A percentile compares a stretch with the other conserved stretches of the same genome.
phyloP scores from a whole-genome alignment of 2,888 invertebrate genomes.

The Zaprionus bogoriensis region DNA sequence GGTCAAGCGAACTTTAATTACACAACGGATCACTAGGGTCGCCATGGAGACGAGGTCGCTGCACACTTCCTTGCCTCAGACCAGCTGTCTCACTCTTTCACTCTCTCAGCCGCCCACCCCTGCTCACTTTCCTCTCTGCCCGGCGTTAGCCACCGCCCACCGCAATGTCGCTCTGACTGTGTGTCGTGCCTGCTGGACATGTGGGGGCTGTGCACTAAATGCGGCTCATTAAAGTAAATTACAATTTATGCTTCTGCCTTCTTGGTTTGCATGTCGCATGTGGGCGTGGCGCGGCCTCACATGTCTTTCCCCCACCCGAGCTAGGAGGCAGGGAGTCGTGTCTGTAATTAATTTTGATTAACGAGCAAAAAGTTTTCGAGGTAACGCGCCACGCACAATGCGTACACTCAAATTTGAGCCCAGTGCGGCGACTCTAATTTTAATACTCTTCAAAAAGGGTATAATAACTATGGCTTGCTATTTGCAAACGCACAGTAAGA shows the following conservation, averaged over 20 bases:
- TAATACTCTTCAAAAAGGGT: no score
- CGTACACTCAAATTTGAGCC: conserved; percentile 34
- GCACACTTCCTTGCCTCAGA: not conserved
- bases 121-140: no score
- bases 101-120: conserved; percentile 1
- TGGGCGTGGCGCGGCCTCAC: conserved; percentile 55
- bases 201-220: conserved; percentile 67
- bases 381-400: conserved; percentile 45
- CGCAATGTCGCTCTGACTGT: conserved; percentile 7
- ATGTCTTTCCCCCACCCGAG: not conserved
- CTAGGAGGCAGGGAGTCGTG: conserved; percentile 7
- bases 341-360: conserved; percentile 77
- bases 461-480: no score
- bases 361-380: conserved; percentile 64
- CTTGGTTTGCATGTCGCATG: conserved; percentile 68
- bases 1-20: conserved; percentile 74
- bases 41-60: conserved; percentile 19
- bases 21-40: conserved; percentile 49
- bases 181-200: conserved; percentile 31
- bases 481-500: no score
- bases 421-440: conserved; percentile 6
- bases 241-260: conserved; percentile 60
- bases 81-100: conserved; percentile 4
- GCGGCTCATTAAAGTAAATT: conserved; percentile 75
- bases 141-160: no score